Evolutionary conservation across 2,797 vertebrate genomes (phyloP), one percentile per base, ranked within the genome.

Genomic region (Sitta carolinensis): DNA sequence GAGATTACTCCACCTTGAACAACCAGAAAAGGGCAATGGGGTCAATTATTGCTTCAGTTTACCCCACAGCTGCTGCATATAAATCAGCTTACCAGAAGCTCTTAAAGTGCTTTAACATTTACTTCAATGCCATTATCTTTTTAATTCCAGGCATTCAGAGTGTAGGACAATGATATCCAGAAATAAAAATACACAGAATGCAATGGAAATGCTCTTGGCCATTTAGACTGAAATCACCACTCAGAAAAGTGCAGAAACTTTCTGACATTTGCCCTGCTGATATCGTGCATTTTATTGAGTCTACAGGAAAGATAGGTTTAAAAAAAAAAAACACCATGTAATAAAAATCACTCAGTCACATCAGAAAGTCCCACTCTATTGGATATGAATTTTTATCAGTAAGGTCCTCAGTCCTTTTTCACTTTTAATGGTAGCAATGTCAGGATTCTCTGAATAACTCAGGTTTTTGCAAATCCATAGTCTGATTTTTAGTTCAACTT

Each of bases 21-120:
- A 97, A 97, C 97, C 96, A 97, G 94, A 95, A 91, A 76, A 79
- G 55, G 90, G 86, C 92, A 88, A 77, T 36, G 13, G 93, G 97
- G 97, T 98, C 98, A 98, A 96, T 98, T 95, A 96, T 96, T 96
- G 79, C 94, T 97, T 96, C 95, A 72, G 93, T 95, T 97, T 95
- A 93, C 79, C 93, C 85, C 89, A 61, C 86, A 92, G 93, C 78
- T 94, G 72, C 94, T 97, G 96, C 94, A 96, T 97, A 92, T 96
- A 97, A 98, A 98, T 97, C 96, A 95, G 23, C 96, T 97, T 96
- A 97, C 85, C 55, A 84, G 70, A 72, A 95, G 82, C 87, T 95
- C 84, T 94, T 90, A 81, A 96, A 93, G 70, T 73, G 79, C 76
- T 96, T 95, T 62, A 92, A 91, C 59, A 62, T 89, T 95, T 94